phyloP scores from a whole-genome alignment of 2,888 invertebrate genomes.

The Drosophila paracracens region DNA sequence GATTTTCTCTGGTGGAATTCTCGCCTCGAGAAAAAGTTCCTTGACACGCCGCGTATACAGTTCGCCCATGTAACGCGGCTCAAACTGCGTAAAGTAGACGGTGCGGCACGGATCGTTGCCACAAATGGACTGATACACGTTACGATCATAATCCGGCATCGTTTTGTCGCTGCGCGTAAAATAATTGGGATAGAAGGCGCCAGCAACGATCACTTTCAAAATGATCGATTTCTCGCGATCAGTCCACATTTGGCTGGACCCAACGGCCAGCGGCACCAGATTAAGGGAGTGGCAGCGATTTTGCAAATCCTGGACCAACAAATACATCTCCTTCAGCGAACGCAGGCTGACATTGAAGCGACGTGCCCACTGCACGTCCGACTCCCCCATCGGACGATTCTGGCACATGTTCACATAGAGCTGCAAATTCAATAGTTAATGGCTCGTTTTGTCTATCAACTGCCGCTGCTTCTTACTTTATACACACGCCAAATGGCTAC shows the following conservation, averaged over 20 bases:
- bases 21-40: constrained; percentile 86
- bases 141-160: constrained; percentile 88
- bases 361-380: constrained; percentile 89
- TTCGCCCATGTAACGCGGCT: constrained; percentile 88
- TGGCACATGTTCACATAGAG: constrained; percentile 89
- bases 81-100: constrained; percentile 88
- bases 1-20: constrained; percentile 83
- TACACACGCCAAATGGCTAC: constrained; percentile 93
- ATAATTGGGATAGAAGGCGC: constrained; percentile 97
- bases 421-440: constrained; percentile 82
- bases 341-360: constrained; percentile 89
- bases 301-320: constrained; percentile 90
- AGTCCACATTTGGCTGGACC: constrained; percentile 81
- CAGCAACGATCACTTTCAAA: constrained; percentile 87
- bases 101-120: constrained; percentile 92
- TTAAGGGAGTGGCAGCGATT: constrained; percentile 87
- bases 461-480: constrained; percentile 85
- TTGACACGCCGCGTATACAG: constrained; percentile 89
- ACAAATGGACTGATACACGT: constrained; percentile 88
- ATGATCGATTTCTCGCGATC: constrained; percentile 87
- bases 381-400: constrained; percentile 86
- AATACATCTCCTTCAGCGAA: constrained; percentile 90
- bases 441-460: rapidly evolving
- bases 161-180: constrained; percentile 87
- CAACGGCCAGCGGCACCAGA: constrained; percentile 83